Evolutionary conservation across 2,888 invertebrate genomes (phyloP).

Genomic region (Meteorus colon): DNA sequence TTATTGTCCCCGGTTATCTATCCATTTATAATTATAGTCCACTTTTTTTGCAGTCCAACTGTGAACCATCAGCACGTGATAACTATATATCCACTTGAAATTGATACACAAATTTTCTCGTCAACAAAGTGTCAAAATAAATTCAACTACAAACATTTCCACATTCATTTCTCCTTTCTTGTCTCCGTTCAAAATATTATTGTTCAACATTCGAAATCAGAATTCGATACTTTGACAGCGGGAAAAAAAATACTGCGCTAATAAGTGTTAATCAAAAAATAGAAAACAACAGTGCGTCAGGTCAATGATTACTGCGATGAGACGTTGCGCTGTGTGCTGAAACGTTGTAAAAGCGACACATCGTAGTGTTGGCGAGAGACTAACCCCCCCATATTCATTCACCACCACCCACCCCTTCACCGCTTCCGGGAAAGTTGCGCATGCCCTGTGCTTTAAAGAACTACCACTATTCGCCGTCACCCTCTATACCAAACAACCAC

Average conservation of each 20-base stretch:
- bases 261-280: not conserved
- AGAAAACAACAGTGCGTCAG: not conserved
- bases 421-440: conserved; percentile 62
- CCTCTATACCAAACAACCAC: conserved; percentile 49
- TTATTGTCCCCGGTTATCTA: not conserved
- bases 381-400: conserved; percentile 62
- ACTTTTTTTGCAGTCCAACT: not conserved
- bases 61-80: not conserved
- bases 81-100: not conserved
- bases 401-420: conserved; percentile 59
- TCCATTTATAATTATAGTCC: not conserved
- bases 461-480: conserved; percentile 35
- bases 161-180: not conserved
- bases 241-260: no score
- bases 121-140: not conserved
- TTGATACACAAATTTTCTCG: not conserved
- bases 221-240: no score
- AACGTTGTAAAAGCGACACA: conserved; percentile 50
- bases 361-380: conserved; percentile 69
- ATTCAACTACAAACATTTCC: not conserved
- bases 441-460: conserved; percentile 62
- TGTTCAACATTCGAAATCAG: not conserved
- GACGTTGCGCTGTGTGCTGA: conserved; percentile 46
- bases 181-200: no score
- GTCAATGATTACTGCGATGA: not conserved